Percentiles rank a stretch among this genome's conserved stretches.
Conservation (phyloP, 1,140 invertebrate genomes). For the Drosophila repletoides region DNA sequence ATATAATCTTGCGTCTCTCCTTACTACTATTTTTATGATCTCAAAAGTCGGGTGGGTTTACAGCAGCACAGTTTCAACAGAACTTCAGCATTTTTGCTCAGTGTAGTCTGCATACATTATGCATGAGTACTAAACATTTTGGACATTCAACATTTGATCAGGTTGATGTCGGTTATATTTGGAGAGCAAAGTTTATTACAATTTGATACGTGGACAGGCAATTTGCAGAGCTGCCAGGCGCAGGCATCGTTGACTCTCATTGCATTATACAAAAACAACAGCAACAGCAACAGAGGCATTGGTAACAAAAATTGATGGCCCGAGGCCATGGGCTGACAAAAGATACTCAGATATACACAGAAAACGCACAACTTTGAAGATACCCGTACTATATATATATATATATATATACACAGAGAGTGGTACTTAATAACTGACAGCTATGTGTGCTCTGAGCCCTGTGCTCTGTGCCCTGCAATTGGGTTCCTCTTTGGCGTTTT, state of each 20-base stretch:
- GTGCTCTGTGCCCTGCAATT: too few relatives aligned
- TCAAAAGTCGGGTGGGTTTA: too few relatives aligned
- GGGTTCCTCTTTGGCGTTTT: slow-evolving; percentile 13
- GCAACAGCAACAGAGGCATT: slow-evolving; percentile 3
- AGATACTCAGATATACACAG: background rate
- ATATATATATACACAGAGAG: too few relatives aligned
- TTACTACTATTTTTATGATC: too few relatives aligned
- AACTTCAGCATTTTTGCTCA: too few relatives aligned
- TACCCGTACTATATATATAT: too few relatives aligned
- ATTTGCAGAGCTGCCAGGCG: slow-evolving; percentile 57
- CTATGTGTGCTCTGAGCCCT: too few relatives aligned
- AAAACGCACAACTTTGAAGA: slow-evolving; percentile 29
- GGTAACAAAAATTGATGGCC: slow-evolving; percentile 23
- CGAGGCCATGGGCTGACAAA: slow-evolving; percentile 30
- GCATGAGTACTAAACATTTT: slow-evolving; percentile 39
- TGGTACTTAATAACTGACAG: slow-evolving; percentile 44
- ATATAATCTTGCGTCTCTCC: too few relatives aligned
- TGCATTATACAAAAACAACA: slow-evolving; percentile 22
- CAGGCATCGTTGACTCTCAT: slow-evolving; percentile 30
- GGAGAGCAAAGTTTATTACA: slow-evolving; percentile 56
- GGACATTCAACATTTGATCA: background rate
- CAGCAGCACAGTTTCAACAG: too few relatives aligned
- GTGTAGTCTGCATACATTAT: too few relatives aligned
- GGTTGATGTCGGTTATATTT: slow-evolving; percentile 19
- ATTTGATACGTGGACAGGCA: slow-evolving; percentile 41